Conservation (phyloP, 2,888 invertebrate genomes). For the Eristalis tenax region DNA sequence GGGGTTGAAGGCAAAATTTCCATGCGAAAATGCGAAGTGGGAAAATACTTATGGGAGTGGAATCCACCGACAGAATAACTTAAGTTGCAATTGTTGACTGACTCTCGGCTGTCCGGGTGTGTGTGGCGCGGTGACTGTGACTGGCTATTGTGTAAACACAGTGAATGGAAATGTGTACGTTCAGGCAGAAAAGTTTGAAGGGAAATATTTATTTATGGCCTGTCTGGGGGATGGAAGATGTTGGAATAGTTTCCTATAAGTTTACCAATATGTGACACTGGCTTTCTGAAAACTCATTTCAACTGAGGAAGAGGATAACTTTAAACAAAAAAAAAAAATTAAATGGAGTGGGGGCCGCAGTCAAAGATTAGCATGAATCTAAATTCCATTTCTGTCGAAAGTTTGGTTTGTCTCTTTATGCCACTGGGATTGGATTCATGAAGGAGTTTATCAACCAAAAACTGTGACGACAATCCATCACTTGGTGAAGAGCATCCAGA, state of each 20-base stretch:
- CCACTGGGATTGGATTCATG: too few species aligned
- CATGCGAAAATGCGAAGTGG: neutral
- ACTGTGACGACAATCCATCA: too few species aligned
- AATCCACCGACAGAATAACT: neutral
- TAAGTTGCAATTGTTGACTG: constrained; percentile 22
- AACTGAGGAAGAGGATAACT: neutral
- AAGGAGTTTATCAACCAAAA: too few species aligned
- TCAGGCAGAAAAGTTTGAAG: neutral
- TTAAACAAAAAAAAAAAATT: too few species aligned
- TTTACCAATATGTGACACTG: neutral
- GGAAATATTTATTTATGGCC: constrained; percentile 12
- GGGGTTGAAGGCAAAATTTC: constrained; percentile 29
- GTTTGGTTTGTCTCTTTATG: too few species aligned
- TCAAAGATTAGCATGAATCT: neutral
- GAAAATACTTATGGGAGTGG: neutral
- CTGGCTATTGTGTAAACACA: neutral
- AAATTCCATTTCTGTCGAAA: too few species aligned
- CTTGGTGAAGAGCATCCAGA: too few species aligned
- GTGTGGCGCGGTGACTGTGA: neutral
- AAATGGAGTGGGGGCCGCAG: neutral
- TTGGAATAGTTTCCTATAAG: neutral
- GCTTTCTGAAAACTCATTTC: neutral
- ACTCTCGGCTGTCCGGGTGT: neutral
- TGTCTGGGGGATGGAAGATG: neutral
- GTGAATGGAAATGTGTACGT: neutral